These are phyloP conservation scores for Gasterosteus nipponicus DNA, from an alignment of 2,113 vertebrate species.

Conservation along the genomic window DNA sequence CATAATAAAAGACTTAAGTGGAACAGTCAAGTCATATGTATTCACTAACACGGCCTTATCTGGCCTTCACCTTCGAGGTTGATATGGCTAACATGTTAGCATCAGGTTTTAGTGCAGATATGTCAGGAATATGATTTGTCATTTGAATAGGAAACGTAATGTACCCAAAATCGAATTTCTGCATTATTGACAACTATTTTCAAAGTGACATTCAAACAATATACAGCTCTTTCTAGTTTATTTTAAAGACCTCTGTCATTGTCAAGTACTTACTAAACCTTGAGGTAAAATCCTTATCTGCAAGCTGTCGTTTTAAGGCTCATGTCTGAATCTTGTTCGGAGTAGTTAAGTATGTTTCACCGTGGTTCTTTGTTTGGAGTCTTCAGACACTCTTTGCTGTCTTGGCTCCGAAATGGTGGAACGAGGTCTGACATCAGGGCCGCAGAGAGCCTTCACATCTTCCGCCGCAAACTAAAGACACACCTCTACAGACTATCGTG, in stretches of 20 bases:
- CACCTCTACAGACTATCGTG: no score
- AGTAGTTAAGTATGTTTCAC: neutral
- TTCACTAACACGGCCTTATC: neutral
- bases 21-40: neutral
- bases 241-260: neutral
- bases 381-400: neutral
- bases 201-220: neutral
- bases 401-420: no score
- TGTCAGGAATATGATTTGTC: no score
- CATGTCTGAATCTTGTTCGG: neutral
- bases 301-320: neutral
- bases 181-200: neutral
- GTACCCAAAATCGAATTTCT: neutral
- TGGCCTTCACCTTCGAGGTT: neutral
- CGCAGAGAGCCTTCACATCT: no score
- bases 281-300: neutral
- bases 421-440: no score
- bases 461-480: no score
- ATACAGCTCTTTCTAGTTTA: neutral
- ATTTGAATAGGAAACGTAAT: neutral
- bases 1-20: no score
- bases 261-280: neutral
- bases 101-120: no score
- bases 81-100: neutral
- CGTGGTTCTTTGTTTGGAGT: constrained; percentile 7